A percentile compares a stretch with the other conserved stretches of the same genome.
Evolutionary conservation across 1,140 invertebrate genomes (phyloP).

Genomic region (Zaprionus nigranus): DNA sequence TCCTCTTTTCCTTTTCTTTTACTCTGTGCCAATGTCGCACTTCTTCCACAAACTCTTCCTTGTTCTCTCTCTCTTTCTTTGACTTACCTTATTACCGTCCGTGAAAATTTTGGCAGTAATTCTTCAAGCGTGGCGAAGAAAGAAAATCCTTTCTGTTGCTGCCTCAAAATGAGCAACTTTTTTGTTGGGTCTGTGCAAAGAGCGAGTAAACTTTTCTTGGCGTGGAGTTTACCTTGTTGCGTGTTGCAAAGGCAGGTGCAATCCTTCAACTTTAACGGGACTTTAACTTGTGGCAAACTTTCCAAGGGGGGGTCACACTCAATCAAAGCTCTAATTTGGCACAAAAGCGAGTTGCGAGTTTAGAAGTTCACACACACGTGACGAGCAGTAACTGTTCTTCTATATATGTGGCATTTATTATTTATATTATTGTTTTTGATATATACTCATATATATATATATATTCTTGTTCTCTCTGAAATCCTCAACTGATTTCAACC

Average conservation of each 20-base stretch:
- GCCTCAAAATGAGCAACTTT: constrained; percentile 53
- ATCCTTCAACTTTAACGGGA: constrained; percentile 16
- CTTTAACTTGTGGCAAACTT: constrained; percentile 34
- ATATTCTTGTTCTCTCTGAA: background rate
- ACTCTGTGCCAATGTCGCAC: background rate
- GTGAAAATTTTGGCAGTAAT: constrained; percentile 84
- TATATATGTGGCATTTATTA: background rate
- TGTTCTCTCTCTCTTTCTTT: background rate
- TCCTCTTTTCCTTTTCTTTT: background rate
- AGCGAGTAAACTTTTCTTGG: constrained; percentile 46
- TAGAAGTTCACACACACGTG: constrained; percentile 27
- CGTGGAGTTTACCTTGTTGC: constrained; percentile 4
- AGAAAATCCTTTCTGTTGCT: constrained; percentile 63
- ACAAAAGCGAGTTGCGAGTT: constrained; percentile 40
- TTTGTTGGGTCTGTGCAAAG: constrained; percentile 45
- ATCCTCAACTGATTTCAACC: background rate
- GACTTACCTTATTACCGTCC: constrained; percentile 84
- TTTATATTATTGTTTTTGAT: background rate
- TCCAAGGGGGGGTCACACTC: constrained; percentile 41
- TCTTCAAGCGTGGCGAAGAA: constrained; percentile 76
- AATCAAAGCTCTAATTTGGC: constrained; percentile 54
- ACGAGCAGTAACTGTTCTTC: constrained; percentile 2
- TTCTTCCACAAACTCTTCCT: background rate
- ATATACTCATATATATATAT: background rate
- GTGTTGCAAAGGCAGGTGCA: constrained; percentile 19